A percentile compares a stretch with the other conserved stretches of the same genome.
Evolutionary conservation across 2,797 vertebrate species (phyloP).

Genomic region (Threskiornis aethiopicus): DNA sequence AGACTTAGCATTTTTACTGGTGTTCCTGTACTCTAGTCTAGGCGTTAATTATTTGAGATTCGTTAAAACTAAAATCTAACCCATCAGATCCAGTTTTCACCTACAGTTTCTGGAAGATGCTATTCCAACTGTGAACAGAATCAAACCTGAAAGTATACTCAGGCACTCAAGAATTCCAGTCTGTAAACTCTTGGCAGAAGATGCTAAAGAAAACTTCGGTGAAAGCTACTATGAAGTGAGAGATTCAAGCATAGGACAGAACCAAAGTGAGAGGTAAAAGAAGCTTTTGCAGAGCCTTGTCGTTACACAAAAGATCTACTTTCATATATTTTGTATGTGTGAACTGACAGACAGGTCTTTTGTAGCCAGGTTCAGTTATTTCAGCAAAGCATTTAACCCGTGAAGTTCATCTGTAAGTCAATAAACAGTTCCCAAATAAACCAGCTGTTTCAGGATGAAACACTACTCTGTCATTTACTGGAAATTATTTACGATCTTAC

Average conservation of each 20-base stretch:
- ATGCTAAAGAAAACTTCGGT: background rate
- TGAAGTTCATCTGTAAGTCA: background rate
- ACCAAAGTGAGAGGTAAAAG: background rate
- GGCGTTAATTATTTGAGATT: background rate
- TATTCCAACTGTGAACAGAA: background rate
- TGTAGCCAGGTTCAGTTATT: background rate
- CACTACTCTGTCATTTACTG: background rate
- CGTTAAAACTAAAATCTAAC: background rate
- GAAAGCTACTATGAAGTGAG: background rate
- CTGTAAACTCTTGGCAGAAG: background rate
- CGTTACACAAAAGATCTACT: background rate
- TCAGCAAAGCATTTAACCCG: background rate
- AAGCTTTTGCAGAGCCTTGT: background rate
- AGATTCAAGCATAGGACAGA: background rate
- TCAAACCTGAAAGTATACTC: background rate
- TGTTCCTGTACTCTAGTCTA: background rate
- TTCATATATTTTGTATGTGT: background rate
- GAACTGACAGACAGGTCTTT: background rate
- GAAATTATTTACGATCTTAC: background rate
- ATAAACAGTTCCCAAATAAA: background rate
- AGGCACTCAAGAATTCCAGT: background rate
- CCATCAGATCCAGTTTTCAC: background rate
- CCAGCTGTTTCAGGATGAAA: constrained; percentile 8
- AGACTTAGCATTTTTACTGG: background rate
- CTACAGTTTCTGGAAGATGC: background rate